Base-by-base conservation (phyloP, 2,888 invertebrate species). In the Chrysolina haemoptera region DNA sequence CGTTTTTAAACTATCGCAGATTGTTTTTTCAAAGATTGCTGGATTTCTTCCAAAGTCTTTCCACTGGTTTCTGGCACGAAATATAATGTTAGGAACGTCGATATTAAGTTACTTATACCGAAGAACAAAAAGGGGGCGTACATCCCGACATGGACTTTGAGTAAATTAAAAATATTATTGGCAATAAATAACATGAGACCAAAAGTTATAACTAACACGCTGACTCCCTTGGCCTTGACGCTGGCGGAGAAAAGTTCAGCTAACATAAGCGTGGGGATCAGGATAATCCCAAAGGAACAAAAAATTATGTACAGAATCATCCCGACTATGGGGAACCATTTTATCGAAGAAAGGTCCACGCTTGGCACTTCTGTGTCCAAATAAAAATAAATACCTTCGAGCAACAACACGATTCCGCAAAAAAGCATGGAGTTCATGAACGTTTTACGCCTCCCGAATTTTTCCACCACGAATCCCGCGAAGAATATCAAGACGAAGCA, bases 21-120 rank as follows among this genome's bases (percentile, higher is more conserved):
- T 27, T 59, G 14, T 20, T 63, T 62, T 40, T 72, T 62, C 68
- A 72, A 50, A 18, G 62, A 48, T n/a, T 67, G 48, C 18, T 72
- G 71, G 3, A 72, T 72, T 50, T 72, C 71, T 16, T 72, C 71
- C 20, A 72, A 53, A 40, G 71, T 72, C 55, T 72, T 72, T 3
- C 85, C 86, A 76, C 82, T 85, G 6, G 86, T 86, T 77, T 87
- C 86, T 1, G 85, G 85, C 35, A 87, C 79, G 67, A 82, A 80
- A 74, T 79, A 84, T 70, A 83, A 81, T 12, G 83, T 80, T 62
- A 82, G 79, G 14, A 82, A 68, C 10, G 81, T 76, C 27, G 82
- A 79, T 4, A 81, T 11, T 35, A 84, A 79, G 64, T 82, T 82
- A 55, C 80, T 80, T 9, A 76, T 46, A 0, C 82, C 77, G 75